phyloP scores from a whole-genome alignment of 2,113 vertebrate species.

The Sitta europaea region DNA sequence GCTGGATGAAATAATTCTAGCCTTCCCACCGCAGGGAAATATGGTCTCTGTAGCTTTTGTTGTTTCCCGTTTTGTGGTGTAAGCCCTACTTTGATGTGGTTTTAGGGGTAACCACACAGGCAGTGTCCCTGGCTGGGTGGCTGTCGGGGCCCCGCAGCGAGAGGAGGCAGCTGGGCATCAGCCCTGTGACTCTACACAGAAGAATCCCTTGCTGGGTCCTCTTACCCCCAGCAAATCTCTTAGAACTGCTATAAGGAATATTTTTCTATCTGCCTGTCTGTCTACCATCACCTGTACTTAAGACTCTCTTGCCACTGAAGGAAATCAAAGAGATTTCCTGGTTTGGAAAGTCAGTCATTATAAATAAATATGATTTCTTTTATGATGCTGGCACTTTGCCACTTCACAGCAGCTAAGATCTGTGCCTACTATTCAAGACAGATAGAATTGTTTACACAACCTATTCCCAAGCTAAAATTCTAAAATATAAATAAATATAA shows the following conservation, averaged over 20 bases:
- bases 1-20: background rate
- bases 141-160: background rate
- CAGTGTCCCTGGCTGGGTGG: background rate
- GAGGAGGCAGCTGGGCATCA: background rate
- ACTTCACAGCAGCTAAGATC: background rate
- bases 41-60: background rate
- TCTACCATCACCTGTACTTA: background rate
- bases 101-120: background rate
- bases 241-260: background rate
- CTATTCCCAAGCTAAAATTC: background rate
- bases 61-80: background rate
- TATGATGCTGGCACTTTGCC: background rate
- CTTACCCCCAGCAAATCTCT: background rate
- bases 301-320: background rate
- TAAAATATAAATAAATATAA: background rate
- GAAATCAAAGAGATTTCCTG: slow-evolving; percentile 7
- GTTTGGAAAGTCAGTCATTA: background rate
- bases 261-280: background rate
- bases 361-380: background rate
- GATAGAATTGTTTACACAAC: background rate
- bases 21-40: background rate
- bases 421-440: background rate
- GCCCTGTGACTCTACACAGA: fast-evolving
- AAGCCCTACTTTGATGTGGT: background rate
- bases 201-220: background rate